Evolutionary conservation across 2,797 vertebrate genomes (phyloP).

Genomic region (Alectoris magna): DNA sequence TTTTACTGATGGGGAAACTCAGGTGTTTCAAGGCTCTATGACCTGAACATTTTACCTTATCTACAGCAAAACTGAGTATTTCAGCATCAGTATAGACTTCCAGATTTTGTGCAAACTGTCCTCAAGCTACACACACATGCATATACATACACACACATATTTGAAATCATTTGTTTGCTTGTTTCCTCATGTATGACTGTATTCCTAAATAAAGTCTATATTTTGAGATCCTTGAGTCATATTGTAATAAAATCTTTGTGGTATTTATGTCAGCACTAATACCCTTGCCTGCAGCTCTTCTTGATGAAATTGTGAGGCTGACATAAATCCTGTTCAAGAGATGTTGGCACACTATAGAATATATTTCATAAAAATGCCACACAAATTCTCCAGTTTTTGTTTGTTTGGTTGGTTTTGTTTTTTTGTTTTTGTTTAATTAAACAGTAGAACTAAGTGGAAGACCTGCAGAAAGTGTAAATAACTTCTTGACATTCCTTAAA

Average conservation of each 20-base stretch:
- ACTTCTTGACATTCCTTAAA: not conserved
- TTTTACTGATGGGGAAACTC: not conserved
- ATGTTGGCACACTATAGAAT: not conserved
- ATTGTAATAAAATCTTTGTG: not conserved
- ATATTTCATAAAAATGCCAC: not conserved
- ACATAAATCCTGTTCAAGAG: not conserved
- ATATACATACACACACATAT: fast-evolving
- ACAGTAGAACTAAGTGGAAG: not conserved
- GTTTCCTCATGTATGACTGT: not conserved
- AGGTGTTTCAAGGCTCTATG: not conserved
- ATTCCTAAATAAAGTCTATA: not conserved
- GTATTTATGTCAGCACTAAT: not conserved
- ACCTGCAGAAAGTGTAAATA: not conserved
- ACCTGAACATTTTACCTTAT: not conserved
- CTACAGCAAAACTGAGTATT: not conserved
- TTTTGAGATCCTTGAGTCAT: not conserved
- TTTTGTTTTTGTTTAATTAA: not conserved
- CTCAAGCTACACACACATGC: not conserved
- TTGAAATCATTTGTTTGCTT: not conserved
- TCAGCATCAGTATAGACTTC: not conserved
- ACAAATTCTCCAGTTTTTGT: not conserved
- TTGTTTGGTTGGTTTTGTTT: no score
- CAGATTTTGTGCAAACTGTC: not conserved
- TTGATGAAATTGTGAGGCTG: not conserved
- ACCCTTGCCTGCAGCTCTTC: not conserved